Base-by-base conservation (phyloP, 2,797 vertebrate species). In the Hippocampus kuda region DNA sequence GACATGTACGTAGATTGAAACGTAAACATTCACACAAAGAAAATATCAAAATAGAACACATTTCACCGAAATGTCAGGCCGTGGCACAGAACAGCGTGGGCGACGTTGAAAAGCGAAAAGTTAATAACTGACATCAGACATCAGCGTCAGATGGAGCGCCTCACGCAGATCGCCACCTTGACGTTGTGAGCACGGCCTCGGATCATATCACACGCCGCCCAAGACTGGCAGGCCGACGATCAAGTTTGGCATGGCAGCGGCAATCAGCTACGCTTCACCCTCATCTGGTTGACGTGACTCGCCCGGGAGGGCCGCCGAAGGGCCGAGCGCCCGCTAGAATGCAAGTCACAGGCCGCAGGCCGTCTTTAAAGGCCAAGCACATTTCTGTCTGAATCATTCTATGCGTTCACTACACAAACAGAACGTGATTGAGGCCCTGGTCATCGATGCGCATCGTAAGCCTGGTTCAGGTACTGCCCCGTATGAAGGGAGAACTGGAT, bases 211-310 rank as follows among this genome's bases (percentile, higher is more conserved):
- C 67, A 68, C 56, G 22, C 71, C 59, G 67, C 71, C 69, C 60
- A 73, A 83, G 81, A 86, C 70, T 61, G 79, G 69, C 79, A 78
- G 82, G 67, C 68, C 10, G 70, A 74, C 72, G 69, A 82, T 79
- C 63, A 73, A 72, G 69, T 77, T 75, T 88, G 87, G 81, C 87
- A 83, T 85, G 72, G 71, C 77, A 81, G 74, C 79, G 73, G 77
- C 69, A 84, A 82, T 76, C 85, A 77, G 88, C 83, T 78, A 75
- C 54, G 69, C 77, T 77, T 82, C 79, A 84, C 27, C 24, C 60
- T 82, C 73, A 90, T 89, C 79, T 83, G 65, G 76, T 70, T 84
- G 88, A 87, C 85, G 64, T 65, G 69, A 84, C 46, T 41, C 1
- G 62, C 56, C 86, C 59, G 22, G n/a, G 42, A 84, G 89, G 30